Evolutionary conservation across 30 jellyfish, hydroid and myxozoan species (phyloP).

Genomic region (Aurelia sp.): DNA sequence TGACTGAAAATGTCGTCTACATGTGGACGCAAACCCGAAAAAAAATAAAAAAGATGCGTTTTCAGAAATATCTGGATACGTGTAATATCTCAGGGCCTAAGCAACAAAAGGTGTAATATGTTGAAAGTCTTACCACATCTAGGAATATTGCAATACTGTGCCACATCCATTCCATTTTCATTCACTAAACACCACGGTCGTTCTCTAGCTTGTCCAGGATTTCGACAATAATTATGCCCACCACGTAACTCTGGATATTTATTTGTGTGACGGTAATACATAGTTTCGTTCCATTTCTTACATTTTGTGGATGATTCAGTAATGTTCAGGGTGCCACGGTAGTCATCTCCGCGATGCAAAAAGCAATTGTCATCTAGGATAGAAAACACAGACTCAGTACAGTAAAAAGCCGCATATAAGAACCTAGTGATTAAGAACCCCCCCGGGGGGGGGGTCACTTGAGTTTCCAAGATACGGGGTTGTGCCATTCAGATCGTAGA

Average conservation of each 20-base stretch:
- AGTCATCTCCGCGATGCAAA: conserved; percentile 78
- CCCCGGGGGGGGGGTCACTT: too few species aligned
- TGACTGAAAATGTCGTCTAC: too few species aligned
- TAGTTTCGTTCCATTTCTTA: conserved; percentile 70
- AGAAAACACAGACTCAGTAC: not conserved
- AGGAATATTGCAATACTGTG: conserved; percentile 84
- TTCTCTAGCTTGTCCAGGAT: conserved; percentile 72
- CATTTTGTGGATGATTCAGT: conserved; percentile 60
- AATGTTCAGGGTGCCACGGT: conserved; percentile 78
- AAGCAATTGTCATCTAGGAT: conserved; percentile 86
- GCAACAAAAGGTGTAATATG: not conserved
- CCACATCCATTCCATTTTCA: conserved; percentile 60
- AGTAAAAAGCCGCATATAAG: too few species aligned
- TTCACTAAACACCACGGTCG: conserved; percentile 92
- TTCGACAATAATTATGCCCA: conserved; percentile 92
- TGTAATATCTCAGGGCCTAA: too few species aligned
- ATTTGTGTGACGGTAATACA: not conserved
- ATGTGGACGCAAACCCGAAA: too few species aligned
- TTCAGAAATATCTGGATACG: too few species aligned
- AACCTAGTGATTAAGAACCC: too few species aligned
- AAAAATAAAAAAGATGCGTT: too few species aligned
- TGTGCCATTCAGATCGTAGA: too few species aligned
- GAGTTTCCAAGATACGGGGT: too few species aligned
- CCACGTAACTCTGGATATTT: conserved; percentile 61
- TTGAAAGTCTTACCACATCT: conserved; percentile 77